Evolutionary conservation across 92 coral and sea anemone genomes (phyloP).

Genomic region (Zoanthus solanderi): DNA sequence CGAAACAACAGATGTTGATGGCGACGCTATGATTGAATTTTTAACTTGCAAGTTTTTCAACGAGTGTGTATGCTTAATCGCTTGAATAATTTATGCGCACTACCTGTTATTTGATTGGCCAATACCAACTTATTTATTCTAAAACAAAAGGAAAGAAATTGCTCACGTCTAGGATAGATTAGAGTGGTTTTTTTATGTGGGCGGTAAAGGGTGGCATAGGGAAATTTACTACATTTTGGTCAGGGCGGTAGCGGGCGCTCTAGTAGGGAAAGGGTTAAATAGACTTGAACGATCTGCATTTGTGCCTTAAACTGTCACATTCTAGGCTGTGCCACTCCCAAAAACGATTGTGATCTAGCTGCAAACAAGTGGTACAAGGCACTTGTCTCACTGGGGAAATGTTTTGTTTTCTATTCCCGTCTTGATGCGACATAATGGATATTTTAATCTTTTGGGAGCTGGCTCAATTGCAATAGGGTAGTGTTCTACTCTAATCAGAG

Average conservation of each 20-base stretch:
- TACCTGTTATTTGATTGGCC: conserved; percentile 35
- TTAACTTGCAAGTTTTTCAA: not conserved
- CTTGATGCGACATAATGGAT: too few relatives aligned
- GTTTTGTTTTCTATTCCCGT: too few relatives aligned
- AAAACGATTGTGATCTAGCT: conserved; percentile 4
- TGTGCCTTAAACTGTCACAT: not conserved
- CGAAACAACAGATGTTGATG: too few relatives aligned
- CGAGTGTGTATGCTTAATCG: not conserved
- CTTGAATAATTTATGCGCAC: conserved; percentile 16
- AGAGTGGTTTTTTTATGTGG: not conserved
- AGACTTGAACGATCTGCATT: too few relatives aligned
- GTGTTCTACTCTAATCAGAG: too few relatives aligned
- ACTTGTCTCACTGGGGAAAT: too few relatives aligned
- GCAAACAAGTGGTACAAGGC: not conserved
- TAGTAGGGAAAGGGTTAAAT: conserved; percentile 25
- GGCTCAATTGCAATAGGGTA: too few relatives aligned
- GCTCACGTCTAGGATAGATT: not conserved
- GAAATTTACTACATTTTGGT: not conserved
- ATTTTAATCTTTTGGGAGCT: too few relatives aligned
- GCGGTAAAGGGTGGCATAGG: not conserved
- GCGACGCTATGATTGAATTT: too few relatives aligned
- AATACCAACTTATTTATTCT: not conserved
- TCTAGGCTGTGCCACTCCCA: conserved; percentile 4
- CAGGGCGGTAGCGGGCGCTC: conserved; percentile 19
- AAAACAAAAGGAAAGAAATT: conserved; percentile 15